Conservation (phyloP, 2,888 invertebrate species). For the Bhutanitis thaidina region DNA sequence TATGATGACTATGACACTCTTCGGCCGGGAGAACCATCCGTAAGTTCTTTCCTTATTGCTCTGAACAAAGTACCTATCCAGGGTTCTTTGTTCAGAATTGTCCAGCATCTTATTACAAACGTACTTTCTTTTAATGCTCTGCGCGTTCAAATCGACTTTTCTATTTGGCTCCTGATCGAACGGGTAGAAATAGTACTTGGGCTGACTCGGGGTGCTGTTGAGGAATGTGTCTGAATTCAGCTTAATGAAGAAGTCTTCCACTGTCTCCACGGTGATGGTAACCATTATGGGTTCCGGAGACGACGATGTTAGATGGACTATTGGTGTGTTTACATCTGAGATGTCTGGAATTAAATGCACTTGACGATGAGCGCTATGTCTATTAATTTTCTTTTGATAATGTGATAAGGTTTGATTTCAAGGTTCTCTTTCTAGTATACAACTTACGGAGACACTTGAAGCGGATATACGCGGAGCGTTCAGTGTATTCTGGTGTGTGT, state of each 20-base stretch:
- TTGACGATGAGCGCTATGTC: no score
- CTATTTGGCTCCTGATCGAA: slow-evolving; percentile 58
- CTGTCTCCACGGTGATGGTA: slow-evolving; percentile 78
- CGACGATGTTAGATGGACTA: slow-evolving; percentile 85
- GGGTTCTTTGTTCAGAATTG: slow-evolving; percentile 30
- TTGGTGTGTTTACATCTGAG: slow-evolving; percentile 70
- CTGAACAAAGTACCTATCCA: slow-evolving; percentile 34
- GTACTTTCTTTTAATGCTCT: slow-evolving; percentile 60
- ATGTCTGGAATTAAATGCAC: slow-evolving; percentile 48
- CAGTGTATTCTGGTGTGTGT: no score
- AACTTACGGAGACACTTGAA: no score
- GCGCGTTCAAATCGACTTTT: slow-evolving; percentile 43
- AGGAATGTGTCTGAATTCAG: slow-evolving; percentile 61
- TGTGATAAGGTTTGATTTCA: no score
- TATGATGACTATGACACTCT: slow-evolving; percentile 81
- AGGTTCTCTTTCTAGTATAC: no score
- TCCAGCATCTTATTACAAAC: slow-evolving; percentile 77
- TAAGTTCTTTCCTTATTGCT: slow-evolving; percentile 34
- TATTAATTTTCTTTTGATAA: no score
- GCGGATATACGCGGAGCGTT: no score
- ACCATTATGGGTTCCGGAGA: slow-evolving; percentile 79
- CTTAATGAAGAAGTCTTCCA: slow-evolving; percentile 80
- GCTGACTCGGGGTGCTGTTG: slow-evolving; percentile 67
- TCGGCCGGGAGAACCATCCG: slow-evolving; percentile 56
- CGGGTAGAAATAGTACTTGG: slow-evolving; percentile 77